phyloP scores from a whole-genome alignment of 2,797 vertebrate species.

The Sphenopsis melanotis region DNA sequence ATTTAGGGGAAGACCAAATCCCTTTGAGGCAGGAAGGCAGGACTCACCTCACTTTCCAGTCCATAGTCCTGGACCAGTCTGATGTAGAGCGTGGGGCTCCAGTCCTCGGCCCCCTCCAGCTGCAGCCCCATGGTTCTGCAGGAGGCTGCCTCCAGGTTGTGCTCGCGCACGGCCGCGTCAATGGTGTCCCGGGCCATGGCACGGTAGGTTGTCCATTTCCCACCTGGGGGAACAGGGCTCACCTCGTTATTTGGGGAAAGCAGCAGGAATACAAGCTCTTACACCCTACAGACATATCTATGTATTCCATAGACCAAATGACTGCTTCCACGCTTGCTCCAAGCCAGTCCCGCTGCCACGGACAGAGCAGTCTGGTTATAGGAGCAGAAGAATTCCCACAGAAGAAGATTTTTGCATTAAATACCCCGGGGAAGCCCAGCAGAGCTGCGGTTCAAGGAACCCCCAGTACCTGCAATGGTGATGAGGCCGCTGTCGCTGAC shows the following conservation, averaged over 20 bases:
- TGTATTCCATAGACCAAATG: accelerated
- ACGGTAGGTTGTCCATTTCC: slow-evolving; percentile 97
- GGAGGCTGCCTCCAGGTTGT: slow-evolving; percentile 74
- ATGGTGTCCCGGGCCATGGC: slow-evolving; percentile 92
- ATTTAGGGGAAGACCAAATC: background rate
- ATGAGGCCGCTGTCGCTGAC: slow-evolving; percentile 87
- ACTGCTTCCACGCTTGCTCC: background rate
- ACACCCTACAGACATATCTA: accelerated
- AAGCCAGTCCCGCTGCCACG: background rate
- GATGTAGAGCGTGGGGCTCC: slow-evolving; percentile 95
- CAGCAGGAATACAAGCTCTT: accelerated
- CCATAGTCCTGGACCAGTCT: slow-evolving; percentile 95
- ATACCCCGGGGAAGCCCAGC: background rate
- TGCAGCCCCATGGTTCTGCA: slow-evolving; percentile 85
- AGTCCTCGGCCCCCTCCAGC: slow-evolving; percentile 88
- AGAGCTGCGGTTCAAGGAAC: accelerated
- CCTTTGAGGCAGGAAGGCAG: background rate
- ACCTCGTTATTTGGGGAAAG: background rate
- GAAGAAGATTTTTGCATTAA: background rate
- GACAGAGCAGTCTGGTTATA: accelerated
- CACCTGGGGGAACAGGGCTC: slow-evolving; percentile 73
- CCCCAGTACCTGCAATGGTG: slow-evolving; percentile 88
- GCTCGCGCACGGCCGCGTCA: slow-evolving; percentile 79
- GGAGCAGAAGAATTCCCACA: background rate
- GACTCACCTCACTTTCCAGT: slow-evolving; percentile 88